Base-by-base conservation (phyloP, 2,797 vertebrate genomes). In the Protosalanx chinensis region DNA sequence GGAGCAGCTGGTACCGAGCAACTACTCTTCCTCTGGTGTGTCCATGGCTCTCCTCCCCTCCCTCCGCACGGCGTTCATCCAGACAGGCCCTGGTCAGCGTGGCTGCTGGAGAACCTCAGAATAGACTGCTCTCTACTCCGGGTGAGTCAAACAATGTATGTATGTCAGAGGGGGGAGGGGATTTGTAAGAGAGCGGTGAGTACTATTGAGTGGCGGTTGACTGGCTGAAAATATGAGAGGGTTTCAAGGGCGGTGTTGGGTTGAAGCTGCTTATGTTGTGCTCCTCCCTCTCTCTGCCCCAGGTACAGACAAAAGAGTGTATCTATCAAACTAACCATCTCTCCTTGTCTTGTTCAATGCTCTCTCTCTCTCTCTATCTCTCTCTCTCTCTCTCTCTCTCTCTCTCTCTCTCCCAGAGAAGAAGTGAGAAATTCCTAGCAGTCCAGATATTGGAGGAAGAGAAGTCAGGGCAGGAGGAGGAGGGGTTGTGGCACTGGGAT, bases 381-480 rank as follows among this genome's bases (percentile, higher is more conserved):
- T 18, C n/a, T 59, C n/a, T 10, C n/a, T 59, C 20, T 23, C 18
- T 23, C 18, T 59, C 20, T 58, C 6, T 20, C 1, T 27, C 12
- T 5, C 18, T 23, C 64, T 23, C 20, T 29, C 41, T 46, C 23
- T 30, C 76, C 85, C 74, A 84, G 84, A 74, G 51, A 5, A 59
- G 33, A 77, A 46, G 82, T 15, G 67, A 84, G 82, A 85, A 75
- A 91, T 87, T 88, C 82, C 83, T 73, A 0, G 72, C 74, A 82
- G 76, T 83, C 71, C 79, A 77, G 62, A 76, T 75, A 82, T 70
- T 79, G 76, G 71, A 82, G 76, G 68, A 73, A 53, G 20, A 62
- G 27, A 70, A 68, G 63, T 63, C 27, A 81, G 72, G 72, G 76
- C 74, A 56, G 66, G 63, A 0, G 15, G 80, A 13, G 73, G 81